A percentile compares a stretch with the other conserved stretches of the same genome.
Evolutionary conservation across 2,888 invertebrate species (phyloP).

Genomic region (Chymomyza caudatula): DNA sequence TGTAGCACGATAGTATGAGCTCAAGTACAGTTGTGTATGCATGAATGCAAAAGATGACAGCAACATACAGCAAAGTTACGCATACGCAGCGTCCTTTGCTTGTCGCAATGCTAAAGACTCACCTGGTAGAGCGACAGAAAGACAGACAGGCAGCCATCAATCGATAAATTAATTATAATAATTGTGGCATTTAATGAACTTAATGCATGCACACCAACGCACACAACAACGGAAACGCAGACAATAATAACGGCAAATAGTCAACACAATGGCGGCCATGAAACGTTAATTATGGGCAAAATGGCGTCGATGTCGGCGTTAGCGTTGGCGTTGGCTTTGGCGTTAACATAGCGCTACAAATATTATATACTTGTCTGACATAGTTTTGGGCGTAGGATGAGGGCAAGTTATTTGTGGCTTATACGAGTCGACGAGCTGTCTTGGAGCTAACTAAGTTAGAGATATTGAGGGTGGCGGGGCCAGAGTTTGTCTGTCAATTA

Average conservation of each 20-base stretch:
- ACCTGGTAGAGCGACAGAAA: background rate
- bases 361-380: slow-evolving; percentile 1
- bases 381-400: background rate
- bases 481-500: slow-evolving; percentile 18
- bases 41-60: background rate
- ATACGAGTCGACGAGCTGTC: too few relatives aligned
- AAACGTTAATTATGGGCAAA: slow-evolving; percentile 71
- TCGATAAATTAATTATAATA: slow-evolving; percentile 77
- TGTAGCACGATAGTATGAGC: background rate
- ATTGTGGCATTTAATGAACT: slow-evolving; percentile 77
- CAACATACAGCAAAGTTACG: slow-evolving; percentile 14
- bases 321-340: too few relatives aligned
- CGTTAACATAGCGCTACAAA: slow-evolving; percentile 23
- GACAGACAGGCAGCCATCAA: slow-evolving; percentile 30
- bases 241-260: background rate
- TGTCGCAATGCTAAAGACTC: background rate
- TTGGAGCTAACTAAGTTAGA: too few relatives aligned
- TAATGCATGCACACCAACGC: slow-evolving; percentile 64
- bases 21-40: slow-evolving; percentile 53
- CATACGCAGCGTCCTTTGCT: slow-evolving; percentile 29
- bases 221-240: slow-evolving; percentile 17
- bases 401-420: slow-evolving; percentile 54
- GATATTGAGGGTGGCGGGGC: too few relatives aligned
- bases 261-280: slow-evolving; percentile 62
- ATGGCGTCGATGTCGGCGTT: slow-evolving; percentile 35